These are phyloP conservation scores for Drosophila lowei DNA, from an alignment of 1,140 invertebrate genomes.

Conservation along the genomic window DNA sequence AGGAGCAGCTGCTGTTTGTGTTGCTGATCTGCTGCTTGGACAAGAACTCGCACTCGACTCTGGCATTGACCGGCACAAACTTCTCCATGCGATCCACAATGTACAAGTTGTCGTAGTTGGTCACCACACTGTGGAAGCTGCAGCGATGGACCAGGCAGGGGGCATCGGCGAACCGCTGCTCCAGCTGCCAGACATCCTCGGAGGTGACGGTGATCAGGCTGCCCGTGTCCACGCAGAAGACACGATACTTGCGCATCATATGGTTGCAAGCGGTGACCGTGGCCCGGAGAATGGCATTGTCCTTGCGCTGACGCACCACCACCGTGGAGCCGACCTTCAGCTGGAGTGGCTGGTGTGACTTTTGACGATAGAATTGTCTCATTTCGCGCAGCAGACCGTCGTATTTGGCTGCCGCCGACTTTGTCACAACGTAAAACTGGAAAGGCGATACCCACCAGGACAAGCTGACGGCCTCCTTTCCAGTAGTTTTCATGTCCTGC, in stretches of 20 bases:
- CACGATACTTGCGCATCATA: constrained; percentile 85
- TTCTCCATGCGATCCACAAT: constrained; percentile 86
- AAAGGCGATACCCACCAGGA: constrained; percentile 88
- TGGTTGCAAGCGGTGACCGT: constrained; percentile 85
- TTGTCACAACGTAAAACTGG: constrained; percentile 88
- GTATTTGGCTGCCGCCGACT: constrained; percentile 85
- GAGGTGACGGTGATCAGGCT: constrained; percentile 86
- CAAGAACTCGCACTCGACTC: constrained; percentile 68
- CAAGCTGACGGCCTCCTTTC: constrained; percentile 83
- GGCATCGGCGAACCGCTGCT: constrained; percentile 86
- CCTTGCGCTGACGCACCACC: constrained; percentile 87
- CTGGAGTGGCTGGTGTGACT: constrained; percentile 82
- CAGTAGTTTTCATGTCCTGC: constrained; percentile 63
- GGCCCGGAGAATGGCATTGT: constrained; percentile 88
- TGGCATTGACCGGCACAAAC: constrained; percentile 66
- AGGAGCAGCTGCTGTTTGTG: constrained; percentile 20
- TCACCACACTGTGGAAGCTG: constrained; percentile 85
- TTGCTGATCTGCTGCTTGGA: constrained; percentile 38
- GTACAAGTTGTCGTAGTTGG: constrained; percentile 84
- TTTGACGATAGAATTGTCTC: constrained; percentile 86
- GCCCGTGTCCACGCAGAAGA: constrained; percentile 90
- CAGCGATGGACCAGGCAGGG: constrained; percentile 89
- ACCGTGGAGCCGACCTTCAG: constrained; percentile 85
- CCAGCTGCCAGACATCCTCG: constrained; percentile 87
- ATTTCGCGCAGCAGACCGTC: constrained; percentile 88